Evolutionary conservation across 2,888 invertebrate genomes (phyloP).

Genomic region (Tenthredo amoena): DNA sequence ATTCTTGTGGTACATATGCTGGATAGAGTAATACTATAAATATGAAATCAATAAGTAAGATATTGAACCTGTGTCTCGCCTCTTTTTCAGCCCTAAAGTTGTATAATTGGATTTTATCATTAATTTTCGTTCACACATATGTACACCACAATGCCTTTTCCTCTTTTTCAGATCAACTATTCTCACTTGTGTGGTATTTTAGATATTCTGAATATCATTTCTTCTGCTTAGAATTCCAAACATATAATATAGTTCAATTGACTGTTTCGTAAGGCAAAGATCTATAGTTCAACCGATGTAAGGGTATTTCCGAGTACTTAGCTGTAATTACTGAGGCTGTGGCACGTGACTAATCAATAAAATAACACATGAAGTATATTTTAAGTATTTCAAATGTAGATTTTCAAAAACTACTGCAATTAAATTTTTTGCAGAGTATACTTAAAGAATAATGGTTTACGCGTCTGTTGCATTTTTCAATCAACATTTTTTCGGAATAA

Average conservation of each 20-base stretch:
- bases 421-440: background rate
- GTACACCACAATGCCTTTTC: background rate
- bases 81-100: background rate
- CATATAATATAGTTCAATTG: too few species aligned
- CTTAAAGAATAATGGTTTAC: background rate
- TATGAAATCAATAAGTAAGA: constrained; percentile 13
- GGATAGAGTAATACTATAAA: background rate
- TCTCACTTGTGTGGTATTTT: background rate
- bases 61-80: background rate
- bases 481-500: background rate
- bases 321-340: background rate
- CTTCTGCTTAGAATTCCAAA: background rate
- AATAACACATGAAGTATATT: background rate
- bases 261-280: background rate
- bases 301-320: background rate
- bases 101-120: background rate
- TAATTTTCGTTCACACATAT: background rate
- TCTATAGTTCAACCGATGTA: background rate
- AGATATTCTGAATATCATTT: background rate
- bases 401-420: background rate
- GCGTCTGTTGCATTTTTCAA: background rate
- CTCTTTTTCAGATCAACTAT: background rate
- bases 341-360: background rate
- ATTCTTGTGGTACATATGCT: background rate
- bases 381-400: background rate